A percentile compares a stretch with the other conserved stretches of the same genome.
phyloP scores from a whole-genome alignment of 1,140 invertebrate genomes.

The Monomorium pharaonis region DNA sequence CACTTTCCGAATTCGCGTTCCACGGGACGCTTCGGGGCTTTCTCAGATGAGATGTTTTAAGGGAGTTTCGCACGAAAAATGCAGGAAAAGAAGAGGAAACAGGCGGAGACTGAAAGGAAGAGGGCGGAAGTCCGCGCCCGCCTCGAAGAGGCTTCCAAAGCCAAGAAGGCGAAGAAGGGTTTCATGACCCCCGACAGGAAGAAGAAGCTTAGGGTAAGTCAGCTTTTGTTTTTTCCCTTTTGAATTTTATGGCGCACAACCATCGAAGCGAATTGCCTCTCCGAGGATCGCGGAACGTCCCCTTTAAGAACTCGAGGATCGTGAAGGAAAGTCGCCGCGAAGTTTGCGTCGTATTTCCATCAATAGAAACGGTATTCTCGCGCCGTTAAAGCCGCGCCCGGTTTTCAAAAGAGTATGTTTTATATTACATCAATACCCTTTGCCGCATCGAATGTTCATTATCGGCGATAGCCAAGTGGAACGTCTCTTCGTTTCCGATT shows the following conservation, averaged over 20 bases:
- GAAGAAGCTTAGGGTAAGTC: slow-evolving; percentile 97
- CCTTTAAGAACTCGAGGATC: slow-evolving; percentile 28
- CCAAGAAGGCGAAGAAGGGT: slow-evolving; percentile 98
- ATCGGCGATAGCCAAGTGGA: slow-evolving; percentile 5
- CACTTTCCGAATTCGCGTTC: not conserved
- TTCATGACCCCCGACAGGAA: slow-evolving; percentile 99
- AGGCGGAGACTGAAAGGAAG: slow-evolving; percentile 97
- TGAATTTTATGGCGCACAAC: slow-evolving; percentile 18
- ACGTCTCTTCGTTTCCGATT: not conserved
- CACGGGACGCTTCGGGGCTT: slow-evolving; percentile 13
- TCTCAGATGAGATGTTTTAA: slow-evolving; percentile 71
- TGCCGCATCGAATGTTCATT: not conserved
- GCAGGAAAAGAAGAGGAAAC: slow-evolving; percentile 97
- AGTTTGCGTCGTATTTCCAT: slow-evolving; percentile 2
- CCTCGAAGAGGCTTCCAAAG: slow-evolving; percentile 97
- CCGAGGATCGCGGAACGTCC: not conserved
- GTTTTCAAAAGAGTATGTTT: slow-evolving; percentile 4
- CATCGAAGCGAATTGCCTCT: not conserved
- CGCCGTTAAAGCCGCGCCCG: not conserved
- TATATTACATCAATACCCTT: not conserved
- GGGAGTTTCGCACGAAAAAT: slow-evolving; percentile 77
- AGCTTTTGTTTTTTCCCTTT: slow-evolving; percentile 21
- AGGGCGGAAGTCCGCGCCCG: slow-evolving; percentile 97
- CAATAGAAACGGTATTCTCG: not conserved
- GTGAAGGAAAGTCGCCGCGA: not conserved